phyloP scores from a whole-genome alignment of 2,888 invertebrate species.

The Willowsia nigromaculata region DNA sequence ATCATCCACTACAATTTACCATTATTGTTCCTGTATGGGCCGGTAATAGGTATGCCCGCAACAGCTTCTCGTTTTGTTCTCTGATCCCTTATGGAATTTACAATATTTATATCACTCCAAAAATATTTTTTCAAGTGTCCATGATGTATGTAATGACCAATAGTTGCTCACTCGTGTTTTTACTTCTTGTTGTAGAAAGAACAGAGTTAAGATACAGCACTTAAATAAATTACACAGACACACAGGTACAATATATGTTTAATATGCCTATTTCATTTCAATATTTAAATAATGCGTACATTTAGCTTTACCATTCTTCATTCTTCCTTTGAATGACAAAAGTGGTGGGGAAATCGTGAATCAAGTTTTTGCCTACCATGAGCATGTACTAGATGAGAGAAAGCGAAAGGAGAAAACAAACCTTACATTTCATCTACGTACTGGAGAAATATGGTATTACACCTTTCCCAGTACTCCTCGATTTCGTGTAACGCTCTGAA shows the following conservation, averaged over 20 bases:
- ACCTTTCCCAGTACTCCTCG: background rate
- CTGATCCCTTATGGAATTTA: conserved; percentile 28
- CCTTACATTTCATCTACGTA: too few species aligned
- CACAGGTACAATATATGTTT: too few species aligned
- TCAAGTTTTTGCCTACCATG: too few species aligned
- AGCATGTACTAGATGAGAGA: too few species aligned
- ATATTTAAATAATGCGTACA: too few species aligned
- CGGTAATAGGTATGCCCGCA: background rate
- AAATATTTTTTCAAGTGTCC: conserved; percentile 37
- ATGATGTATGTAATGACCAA: conserved; percentile 20
- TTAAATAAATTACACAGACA: background rate
- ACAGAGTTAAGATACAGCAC: background rate
- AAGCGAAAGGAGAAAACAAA: too few species aligned
- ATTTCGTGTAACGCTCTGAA: background rate
- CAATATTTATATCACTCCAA: conserved; percentile 25
- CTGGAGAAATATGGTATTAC: too few species aligned
- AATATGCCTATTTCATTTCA: too few species aligned
- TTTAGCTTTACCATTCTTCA: too few species aligned
- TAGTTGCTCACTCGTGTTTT: conserved; percentile 31
- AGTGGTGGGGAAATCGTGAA: too few species aligned
- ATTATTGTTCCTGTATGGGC: background rate
- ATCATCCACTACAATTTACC: background rate
- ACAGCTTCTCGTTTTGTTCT: background rate
- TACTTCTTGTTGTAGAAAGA: background rate
- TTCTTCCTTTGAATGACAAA: too few species aligned